Evolutionary conservation across 2,113 vertebrate species (phyloP), one percentile per base, ranked within the genome.

Genomic region (Passerina amoena): DNA sequence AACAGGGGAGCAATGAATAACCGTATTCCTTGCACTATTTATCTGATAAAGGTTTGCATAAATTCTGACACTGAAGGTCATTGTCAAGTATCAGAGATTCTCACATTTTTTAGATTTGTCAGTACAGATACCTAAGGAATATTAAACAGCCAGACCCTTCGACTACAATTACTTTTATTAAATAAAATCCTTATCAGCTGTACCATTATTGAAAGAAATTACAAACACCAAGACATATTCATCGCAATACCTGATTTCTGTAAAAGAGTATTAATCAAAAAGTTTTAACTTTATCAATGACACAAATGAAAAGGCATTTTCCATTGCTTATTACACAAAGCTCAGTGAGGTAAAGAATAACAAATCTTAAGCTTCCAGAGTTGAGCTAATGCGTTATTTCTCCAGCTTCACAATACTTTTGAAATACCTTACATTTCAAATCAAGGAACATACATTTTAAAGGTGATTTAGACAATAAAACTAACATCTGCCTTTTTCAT

Each of bases 111-210:
- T 63, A 95, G 60, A 97, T 97, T 96, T 97, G 51, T 90, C 90
- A 83, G 85, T 59, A 82, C 78, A 93, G 82, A 94, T 97, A 97
- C 42, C 47, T 56, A 91, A 97, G 56, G 96, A 97, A 97, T 98
- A 97, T 88, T 98, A 97, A 98, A 92, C 28, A 97, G 35, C 33
- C 51, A 85, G 92, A 84, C 18, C 59, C 44, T 97, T 97, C 94
- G 95, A 92, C 77, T 97, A 88, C 91, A 96, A 97, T 97, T 97
- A 97, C 82, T 63, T 60, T 93, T 98, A 96, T 98, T 96, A 97
- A 96, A 97, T 94, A 96, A 97, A 97, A 96, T 79, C 90, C 73
- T 93, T 96, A 97, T 88, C 88, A 88, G n/a, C 54, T 94, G 61
- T 94, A 96, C 96, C 44, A 65, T 97, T 81, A 92, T 54, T 66